Evolutionary conservation across 2,113 vertebrate genomes (phyloP).

Genomic region (Thryonomys swinderianus): DNA sequence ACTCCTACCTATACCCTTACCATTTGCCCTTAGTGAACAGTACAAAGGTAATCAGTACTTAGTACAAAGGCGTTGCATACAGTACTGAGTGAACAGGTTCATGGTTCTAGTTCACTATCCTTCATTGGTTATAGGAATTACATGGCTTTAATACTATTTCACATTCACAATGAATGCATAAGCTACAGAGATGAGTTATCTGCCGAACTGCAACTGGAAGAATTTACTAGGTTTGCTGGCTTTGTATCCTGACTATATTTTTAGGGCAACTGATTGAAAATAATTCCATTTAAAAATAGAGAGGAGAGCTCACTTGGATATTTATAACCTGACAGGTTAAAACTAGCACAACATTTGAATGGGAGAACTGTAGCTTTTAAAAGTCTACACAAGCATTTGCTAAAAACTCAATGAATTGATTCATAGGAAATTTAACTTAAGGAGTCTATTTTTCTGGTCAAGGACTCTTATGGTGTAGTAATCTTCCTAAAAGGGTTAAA

Average conservation of each 20-base stretch:
- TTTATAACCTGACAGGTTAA: slow-evolving; percentile 82
- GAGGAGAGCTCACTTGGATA: slow-evolving; percentile 75
- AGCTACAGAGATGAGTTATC: slow-evolving; percentile 45
- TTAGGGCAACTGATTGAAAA: slow-evolving; percentile 78
- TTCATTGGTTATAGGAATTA: background rate
- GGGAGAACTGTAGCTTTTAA: slow-evolving; percentile 69
- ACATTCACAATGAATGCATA: slow-evolving; percentile 4
- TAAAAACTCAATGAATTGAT: slow-evolving; percentile 67
- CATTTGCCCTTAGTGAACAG: slow-evolving; percentile 1
- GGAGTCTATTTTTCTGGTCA: slow-evolving; percentile 52
- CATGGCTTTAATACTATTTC: slow-evolving; percentile 51
- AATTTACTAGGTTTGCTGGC: slow-evolving; percentile 70
- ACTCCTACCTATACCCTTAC: background rate
- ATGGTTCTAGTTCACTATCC: slow-evolving; percentile 52
- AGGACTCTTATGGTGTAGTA: background rate
- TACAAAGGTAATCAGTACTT: slow-evolving; percentile 54
- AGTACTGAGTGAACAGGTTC: slow-evolving; percentile 44
- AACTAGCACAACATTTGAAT: slow-evolving; percentile 80
- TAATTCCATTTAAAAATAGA: slow-evolving; percentile 79
- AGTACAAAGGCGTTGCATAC: slow-evolving; percentile 32
- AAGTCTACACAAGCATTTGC: slow-evolving; percentile 57
- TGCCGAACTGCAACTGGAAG: slow-evolving; percentile 50
- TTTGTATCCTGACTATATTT: slow-evolving; percentile 75
- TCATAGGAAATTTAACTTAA: slow-evolving; percentile 57
- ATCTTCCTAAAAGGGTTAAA: slow-evolving; percentile 50